Percentiles rank a stretch among this genome's conserved stretches.
These are phyloP conservation scores for Macropus fuliginosus DNA, from an alignment of 2,797 vertebrate species.

Conservation along the genomic window DNA sequence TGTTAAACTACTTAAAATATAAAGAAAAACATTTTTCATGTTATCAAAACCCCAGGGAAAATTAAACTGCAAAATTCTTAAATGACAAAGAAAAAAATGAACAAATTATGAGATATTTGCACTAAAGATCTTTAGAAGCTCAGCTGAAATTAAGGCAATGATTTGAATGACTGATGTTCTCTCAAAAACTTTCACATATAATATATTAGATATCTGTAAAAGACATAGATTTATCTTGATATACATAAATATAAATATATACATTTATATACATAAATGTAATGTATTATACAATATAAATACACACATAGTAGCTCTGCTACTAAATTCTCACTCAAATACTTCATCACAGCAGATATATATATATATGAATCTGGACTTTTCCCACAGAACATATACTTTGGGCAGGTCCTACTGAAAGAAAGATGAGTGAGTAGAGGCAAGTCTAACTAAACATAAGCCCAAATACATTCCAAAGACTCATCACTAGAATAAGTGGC, in stretches of 20 bases:
- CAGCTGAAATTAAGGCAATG: neutral
- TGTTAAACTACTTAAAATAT: neutral
- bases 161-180: neutral
- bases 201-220: neutral
- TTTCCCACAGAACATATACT: neutral
- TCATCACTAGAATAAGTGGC: neutral
- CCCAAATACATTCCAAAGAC: neutral
- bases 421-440: neutral
- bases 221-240: neutral
- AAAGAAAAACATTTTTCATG: neutral
- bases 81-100: neutral
- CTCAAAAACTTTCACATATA: neutral
- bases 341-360: neutral
- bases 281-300: neutral
- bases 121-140: neutral
- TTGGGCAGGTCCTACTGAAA: neutral
- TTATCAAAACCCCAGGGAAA: neutral
- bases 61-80: neutral
- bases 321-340: neutral
- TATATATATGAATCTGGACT: neutral
- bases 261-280: neutral
- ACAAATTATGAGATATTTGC: neutral
- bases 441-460: neutral
- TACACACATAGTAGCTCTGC: neutral
- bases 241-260: neutral